Evolutionary conservation across 2,113 vertebrate species (phyloP).

Genomic region (Heloderma charlesbogerti): DNA sequence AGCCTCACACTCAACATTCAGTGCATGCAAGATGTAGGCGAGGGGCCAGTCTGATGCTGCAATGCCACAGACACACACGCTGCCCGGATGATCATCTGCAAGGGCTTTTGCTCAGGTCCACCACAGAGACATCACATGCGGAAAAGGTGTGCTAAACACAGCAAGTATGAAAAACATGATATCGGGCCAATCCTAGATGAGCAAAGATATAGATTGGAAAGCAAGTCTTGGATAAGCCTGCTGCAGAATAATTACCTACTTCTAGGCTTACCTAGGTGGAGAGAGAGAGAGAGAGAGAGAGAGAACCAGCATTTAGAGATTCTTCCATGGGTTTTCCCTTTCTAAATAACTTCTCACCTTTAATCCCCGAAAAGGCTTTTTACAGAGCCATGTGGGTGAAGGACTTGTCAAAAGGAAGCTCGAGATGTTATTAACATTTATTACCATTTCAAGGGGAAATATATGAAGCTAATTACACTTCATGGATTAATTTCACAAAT

Average conservation of each 20-base stretch:
- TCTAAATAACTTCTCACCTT: slow-evolving; percentile 1
- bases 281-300: no score
- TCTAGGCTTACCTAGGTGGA: neutral
- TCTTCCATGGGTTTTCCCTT: neutral
- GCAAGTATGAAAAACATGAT: neutral
- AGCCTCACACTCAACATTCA: no score
- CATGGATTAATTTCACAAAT: slow-evolving; percentile 55
- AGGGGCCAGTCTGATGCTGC: no score
- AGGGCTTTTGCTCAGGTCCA: neutral
- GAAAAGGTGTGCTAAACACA: neutral
- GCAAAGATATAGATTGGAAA: neutral
- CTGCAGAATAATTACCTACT: neutral
- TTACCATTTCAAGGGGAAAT: slow-evolving; percentile 39
- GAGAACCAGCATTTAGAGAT: neutral
- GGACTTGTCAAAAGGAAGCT: slow-evolving; percentile 6
- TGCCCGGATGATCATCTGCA: neutral
- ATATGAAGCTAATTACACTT: slow-evolving; percentile 53
- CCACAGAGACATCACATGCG: neutral
- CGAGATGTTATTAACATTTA: slow-evolving; percentile 49
- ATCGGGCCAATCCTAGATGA: neutral
- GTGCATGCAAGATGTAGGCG: no score
- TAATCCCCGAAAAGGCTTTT: slow-evolving; percentile 49
- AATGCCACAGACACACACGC: no score
- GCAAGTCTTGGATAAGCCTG: neutral
- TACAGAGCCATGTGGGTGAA: neutral